These are phyloP conservation scores for Cliona cf. orientalis DNA, from an alignment of 37 sponge, comb jelly and placozoan species.

Conservation along the genomic window DNA sequence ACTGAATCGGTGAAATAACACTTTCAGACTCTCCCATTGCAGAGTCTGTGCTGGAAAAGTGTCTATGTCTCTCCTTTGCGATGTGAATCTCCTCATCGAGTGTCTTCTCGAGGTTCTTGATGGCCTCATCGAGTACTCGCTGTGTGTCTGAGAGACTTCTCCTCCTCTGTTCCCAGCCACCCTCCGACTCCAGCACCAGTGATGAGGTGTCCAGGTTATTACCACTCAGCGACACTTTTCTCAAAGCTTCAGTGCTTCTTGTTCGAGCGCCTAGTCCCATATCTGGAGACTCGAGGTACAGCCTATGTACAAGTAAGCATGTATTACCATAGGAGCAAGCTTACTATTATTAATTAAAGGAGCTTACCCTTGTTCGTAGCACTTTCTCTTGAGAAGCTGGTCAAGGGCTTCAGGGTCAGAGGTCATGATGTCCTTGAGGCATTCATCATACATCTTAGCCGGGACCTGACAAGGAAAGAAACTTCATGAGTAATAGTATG, in stretches of 20 bases:
- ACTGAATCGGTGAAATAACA: constrained; percentile 36
- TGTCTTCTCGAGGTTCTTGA: constrained; percentile 38
- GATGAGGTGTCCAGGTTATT: not conserved
- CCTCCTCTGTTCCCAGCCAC: constrained; percentile 14
- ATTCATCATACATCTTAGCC: constrained; percentile 59
- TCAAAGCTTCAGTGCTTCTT: constrained; percentile 35
- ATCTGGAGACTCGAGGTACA: constrained; percentile 10
- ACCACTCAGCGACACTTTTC: not conserved
- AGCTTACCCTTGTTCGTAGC: constrained; percentile 56
- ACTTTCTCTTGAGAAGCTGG: constrained; percentile 62
- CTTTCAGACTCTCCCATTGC: constrained; percentile 48
- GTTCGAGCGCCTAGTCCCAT: constrained; percentile 11
- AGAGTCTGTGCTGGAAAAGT: constrained; percentile 48
- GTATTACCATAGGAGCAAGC: not conserved
- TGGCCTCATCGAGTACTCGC: constrained; percentile 40
- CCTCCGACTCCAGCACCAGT: constrained; percentile 1
- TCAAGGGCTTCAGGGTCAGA: constrained; percentile 74
- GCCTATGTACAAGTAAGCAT: not conserved
- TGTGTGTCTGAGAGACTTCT: constrained; percentile 40
- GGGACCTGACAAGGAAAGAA: constrained; percentile 76
- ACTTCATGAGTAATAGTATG: not conserved
- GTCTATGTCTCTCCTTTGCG: not conserved
- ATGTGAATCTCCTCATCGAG: constrained; percentile 10
- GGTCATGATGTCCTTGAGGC: constrained; percentile 34
- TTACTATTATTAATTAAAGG: not conserved